A percentile compares a stretch with the other conserved stretches of the same genome.
These are phyloP conservation scores for Cheilosia impressa DNA, from an alignment of 2,888 invertebrate genomes.

Conservation along the genomic window DNA sequence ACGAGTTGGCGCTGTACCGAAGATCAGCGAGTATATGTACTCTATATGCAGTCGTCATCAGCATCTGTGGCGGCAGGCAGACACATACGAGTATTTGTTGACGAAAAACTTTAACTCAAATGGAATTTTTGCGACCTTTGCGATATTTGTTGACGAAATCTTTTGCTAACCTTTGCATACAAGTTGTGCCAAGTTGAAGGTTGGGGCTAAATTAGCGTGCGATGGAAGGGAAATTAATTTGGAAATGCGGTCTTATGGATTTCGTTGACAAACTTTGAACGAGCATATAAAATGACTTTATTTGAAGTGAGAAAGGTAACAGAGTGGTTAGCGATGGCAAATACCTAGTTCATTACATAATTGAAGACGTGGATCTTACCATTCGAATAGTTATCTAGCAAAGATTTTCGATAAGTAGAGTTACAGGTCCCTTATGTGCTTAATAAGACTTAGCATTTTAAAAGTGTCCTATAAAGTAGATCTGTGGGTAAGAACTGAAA, in stretches of 20 bases:
- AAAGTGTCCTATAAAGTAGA: no score
- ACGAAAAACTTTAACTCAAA: constrained; percentile 65
- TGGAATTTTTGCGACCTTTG: constrained; percentile 68
- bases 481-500: no score
- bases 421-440: no score
- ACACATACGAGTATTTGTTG: constrained; percentile 48
- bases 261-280: constrained; percentile 27
- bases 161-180: constrained; percentile 44
- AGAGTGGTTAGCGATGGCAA: not conserved
- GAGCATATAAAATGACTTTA: constrained; percentile 46
- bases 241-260: constrained; percentile 15
- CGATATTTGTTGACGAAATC: constrained; percentile 54
- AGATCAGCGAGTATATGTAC: constrained; percentile 30
- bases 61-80: constrained; percentile 11
- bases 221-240: constrained; percentile 57
- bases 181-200: not conserved
- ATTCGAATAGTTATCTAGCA: no score
- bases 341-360: no score
- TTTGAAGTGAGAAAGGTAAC: constrained; percentile 37
- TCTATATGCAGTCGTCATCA: constrained; percentile 26
- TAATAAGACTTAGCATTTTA: no score
- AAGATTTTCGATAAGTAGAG: no score
- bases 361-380: no score
- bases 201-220: constrained; percentile 35
- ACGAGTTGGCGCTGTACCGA: constrained; percentile 54